Evolutionary conservation across 2,113 vertebrate species (phyloP).

Genomic region (Lutjanus erythropterus): DNA sequence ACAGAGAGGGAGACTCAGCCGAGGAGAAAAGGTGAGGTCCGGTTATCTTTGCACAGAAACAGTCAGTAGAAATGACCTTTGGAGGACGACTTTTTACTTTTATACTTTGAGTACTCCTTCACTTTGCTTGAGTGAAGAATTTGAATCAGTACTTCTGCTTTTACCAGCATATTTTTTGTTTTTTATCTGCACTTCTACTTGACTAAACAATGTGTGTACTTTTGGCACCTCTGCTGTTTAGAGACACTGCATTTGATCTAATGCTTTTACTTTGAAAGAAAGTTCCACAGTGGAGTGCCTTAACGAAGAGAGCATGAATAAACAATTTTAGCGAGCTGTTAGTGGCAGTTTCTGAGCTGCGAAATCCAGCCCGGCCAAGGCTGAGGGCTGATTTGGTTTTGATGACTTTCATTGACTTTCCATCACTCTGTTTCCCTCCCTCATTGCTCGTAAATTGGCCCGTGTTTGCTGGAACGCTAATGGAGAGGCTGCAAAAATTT

Average conservation of each 20-base stretch:
- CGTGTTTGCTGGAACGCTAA: slow-evolving; percentile 36
- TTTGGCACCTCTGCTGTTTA: too few species aligned
- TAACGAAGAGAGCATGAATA: slow-evolving; percentile 9
- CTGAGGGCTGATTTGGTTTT: slow-evolving; percentile 50
- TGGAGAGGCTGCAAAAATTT: slow-evolving; percentile 33
- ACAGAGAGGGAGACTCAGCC: too few species aligned
- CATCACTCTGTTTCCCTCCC: slow-evolving; percentile 49
- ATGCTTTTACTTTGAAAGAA: slow-evolving; percentile 21
- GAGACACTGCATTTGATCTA: neutral
- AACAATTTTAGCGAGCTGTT: slow-evolving; percentile 21
- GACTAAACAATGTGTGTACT: too few species aligned
- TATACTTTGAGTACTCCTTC: too few species aligned
- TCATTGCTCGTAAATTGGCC: slow-evolving; percentile 34
- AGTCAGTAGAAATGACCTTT: too few species aligned
- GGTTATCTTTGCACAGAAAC: too few species aligned
- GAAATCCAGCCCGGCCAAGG: slow-evolving; percentile 8
- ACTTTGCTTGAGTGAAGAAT: too few species aligned
- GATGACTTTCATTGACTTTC: slow-evolving; percentile 61
- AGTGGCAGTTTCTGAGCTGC: slow-evolving; percentile 22
- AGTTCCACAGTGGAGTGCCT: slow-evolving; percentile 1
- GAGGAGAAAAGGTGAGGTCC: too few species aligned
- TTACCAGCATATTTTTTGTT: too few species aligned
- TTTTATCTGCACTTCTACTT: too few species aligned
- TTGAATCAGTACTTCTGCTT: too few species aligned
- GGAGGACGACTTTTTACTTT: too few species aligned